Conservation (phyloP, 2,113 vertebrate species). For the Otocyon megalotis region DNA sequence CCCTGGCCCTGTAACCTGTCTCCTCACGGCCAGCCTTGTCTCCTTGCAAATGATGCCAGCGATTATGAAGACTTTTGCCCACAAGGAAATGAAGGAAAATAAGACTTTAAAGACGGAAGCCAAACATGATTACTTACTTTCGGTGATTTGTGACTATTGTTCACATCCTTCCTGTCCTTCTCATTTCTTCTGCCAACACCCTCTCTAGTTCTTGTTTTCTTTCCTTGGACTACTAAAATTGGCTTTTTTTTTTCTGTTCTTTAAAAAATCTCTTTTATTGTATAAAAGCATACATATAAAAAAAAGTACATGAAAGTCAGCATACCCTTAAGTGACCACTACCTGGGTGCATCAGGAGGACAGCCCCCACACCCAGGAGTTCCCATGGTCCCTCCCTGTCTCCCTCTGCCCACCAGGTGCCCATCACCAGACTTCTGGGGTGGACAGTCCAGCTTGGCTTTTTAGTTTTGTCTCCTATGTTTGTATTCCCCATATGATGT, state of each 20-base stretch:
- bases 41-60: neutral
- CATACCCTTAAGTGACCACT: rapidly evolving
- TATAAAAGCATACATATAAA: neutral
- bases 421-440: too few species aligned
- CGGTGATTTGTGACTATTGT: neutral
- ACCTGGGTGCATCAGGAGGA: neutral
- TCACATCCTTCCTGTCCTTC: neutral
- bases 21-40: neutral
- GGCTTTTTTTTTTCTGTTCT: neutral
- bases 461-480: neutral
- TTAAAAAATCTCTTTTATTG: neutral
- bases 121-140: neutral
- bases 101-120: neutral
- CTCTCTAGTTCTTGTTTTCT: neutral
- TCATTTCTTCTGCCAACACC: neutral
- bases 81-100: neutral
- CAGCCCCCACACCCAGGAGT: rapidly evolving
- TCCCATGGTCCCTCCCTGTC: rapidly evolving
- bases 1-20: neutral
- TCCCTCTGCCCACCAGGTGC: too few species aligned
- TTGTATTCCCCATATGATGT: neutral
- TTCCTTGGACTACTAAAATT: neutral
- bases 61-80: neutral
- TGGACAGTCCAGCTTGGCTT: rapidly evolving
- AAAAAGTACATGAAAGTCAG: neutral